Evolutionary conservation across 92 coral and sea anemone genomes (phyloP), one percentile per base, ranked within the genome.

Genomic region (Umimayanthus kanabou): DNA sequence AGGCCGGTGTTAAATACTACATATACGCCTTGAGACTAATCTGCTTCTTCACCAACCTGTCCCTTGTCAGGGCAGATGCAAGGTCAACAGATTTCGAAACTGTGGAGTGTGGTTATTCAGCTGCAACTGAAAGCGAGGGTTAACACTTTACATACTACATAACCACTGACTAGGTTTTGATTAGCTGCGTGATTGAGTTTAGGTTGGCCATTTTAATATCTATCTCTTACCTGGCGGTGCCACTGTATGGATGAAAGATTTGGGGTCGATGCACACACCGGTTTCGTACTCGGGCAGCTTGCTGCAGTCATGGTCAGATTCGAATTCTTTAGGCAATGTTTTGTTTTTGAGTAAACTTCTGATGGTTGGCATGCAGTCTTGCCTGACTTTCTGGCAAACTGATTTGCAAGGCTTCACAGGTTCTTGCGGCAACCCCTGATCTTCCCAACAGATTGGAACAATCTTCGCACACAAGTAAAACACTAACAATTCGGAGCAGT

Each of bases 371-470:
- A 65, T 73, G 30, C 95, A 92, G 76, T 90, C 93, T 5, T 15
- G 73, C 76, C 88, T 88, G 29, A 92, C 93, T 64, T 64, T 92
- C 22, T 80, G 81, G 39, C 95, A 92, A 33, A 92, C 91, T 14
- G 84, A 88, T 18, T 89, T 92, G 74, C 95, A 92, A 0, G 93
- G 95, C 65, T 28, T 49, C 9, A 84, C 84, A 39, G 71, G 37
- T 30, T 40, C 39, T 25, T 5, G 70, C 37, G 45, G 9, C 43
- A 18, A 11, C 0, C 39, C 80, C 58, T 58, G 26, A 65, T 39
- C 69, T 16, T 85, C 73, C 37, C 90, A 64, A 47, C 95, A 92
- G 23, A 92, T 92, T 26, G 95, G 95, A 53, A 88, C 50, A 47
- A 90, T 73, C 28, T 75, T 73, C 6, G 93, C 79, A 28, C 95